These are phyloP conservation scores for Trialeurodes vaporariorum DNA, from an alignment of 1,140 invertebrate species.

Conservation along the genomic window DNA sequence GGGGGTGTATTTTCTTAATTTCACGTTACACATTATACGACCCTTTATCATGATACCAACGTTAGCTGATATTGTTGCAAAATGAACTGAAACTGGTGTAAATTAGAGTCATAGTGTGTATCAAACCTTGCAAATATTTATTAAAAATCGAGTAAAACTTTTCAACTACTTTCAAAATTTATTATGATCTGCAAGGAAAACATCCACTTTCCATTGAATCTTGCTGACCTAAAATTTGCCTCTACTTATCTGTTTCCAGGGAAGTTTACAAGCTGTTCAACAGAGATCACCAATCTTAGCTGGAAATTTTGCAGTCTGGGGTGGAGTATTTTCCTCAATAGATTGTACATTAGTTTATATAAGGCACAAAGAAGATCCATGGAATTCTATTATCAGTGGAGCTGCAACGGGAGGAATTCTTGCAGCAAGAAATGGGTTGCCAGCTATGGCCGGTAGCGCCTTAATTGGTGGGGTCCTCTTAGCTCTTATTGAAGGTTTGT, in stretches of 20 bases:
- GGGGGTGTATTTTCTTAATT: no score
- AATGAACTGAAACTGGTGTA: no score
- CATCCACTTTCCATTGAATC: no score
- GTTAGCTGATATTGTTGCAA: no score
- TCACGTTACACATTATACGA: no score
- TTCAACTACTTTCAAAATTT: no score
- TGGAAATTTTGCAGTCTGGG: conserved; percentile 89
- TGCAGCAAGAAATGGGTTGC: conserved; percentile 85
- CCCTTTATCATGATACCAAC: no score
- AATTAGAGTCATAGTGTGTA: no score
- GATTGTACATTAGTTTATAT: conserved; percentile 86
- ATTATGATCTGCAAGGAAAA: no score
- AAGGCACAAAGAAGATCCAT: conserved; percentile 92
- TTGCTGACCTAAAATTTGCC: no score
- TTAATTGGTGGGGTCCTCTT: conserved; percentile 87
- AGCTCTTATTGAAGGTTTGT: conserved; percentile 81
- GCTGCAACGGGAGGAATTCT: conserved; percentile 89
- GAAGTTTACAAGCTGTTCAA: conserved; percentile 76
- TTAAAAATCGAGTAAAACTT: no score
- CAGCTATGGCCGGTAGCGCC: conserved; percentile 90
- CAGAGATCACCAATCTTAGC: conserved; percentile 82
- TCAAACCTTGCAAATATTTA: no score
- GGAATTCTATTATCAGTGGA: conserved; percentile 96
- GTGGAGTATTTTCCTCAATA: conserved; percentile 92
- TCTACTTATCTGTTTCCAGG: conserved; percentile 35